Conservation (phyloP, 2,113 vertebrate species). For the Guaruba guarouba region DNA sequence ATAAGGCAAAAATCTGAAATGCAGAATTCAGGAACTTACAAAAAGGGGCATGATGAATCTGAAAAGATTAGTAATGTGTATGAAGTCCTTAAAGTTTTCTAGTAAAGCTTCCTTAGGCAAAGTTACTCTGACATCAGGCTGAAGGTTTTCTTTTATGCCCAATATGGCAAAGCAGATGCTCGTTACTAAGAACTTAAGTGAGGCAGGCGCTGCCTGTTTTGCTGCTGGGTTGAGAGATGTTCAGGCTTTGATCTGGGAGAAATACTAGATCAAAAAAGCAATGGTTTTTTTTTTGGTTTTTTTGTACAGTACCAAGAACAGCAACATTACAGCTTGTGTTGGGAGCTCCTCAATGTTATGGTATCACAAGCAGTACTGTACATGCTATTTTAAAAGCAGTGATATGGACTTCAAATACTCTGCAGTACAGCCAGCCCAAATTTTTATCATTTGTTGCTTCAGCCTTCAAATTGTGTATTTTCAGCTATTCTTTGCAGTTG, state of each 20-base stretch:
- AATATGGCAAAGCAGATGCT: not conserved
- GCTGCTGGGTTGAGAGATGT: not conserved
- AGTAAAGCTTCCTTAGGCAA: not conserved
- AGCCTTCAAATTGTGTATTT: not conserved
- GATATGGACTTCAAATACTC: not conserved
- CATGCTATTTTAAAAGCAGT: not conserved
- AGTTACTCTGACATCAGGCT: not conserved
- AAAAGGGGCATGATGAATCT: not conserved
- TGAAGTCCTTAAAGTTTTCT: not conserved
- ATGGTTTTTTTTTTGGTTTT: not conserved
- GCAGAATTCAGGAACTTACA: not conserved
- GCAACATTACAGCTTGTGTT: not conserved
- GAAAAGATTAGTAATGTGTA: not conserved
- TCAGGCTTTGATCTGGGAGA: not conserved
- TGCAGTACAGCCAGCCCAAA: accelerated
- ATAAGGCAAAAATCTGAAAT: not conserved
- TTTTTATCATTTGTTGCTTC: not conserved
- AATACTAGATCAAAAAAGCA: not conserved
- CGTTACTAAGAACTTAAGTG: not conserved
- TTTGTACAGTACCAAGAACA: not conserved
- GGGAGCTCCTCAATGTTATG: accelerated
- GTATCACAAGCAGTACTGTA: not conserved
- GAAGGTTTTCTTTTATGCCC: not conserved
- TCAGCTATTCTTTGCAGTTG: not conserved
- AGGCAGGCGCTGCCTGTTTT: not conserved